Percentiles rank a stretch among this genome's conserved stretches.
Evolutionary conservation across 2,113 vertebrate genomes (phyloP).

Genomic region (Edolisoma coerulescens): DNA sequence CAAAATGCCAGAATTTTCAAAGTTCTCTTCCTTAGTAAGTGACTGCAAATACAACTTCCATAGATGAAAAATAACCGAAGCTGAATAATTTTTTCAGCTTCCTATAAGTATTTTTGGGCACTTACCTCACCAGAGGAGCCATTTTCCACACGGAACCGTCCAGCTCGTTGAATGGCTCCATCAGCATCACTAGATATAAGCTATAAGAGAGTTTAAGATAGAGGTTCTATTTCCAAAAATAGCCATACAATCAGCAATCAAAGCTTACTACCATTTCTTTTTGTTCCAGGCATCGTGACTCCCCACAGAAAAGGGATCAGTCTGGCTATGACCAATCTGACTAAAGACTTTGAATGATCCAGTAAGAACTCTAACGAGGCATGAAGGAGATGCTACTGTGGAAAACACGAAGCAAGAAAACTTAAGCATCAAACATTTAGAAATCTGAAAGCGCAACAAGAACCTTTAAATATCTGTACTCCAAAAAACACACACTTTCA

Average conservation of each 20-base stretch:
- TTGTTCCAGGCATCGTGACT: neutral
- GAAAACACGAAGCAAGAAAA: neutral
- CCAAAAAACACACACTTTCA: neutral
- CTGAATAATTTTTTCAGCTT: neutral
- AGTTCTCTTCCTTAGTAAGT: neutral
- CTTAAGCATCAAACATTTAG: neutral
- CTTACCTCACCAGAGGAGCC: slow-evolving; percentile 92
- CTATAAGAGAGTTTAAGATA: slow-evolving; percentile 61
- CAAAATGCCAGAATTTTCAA: neutral
- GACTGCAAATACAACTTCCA: neutral
- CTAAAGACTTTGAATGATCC: neutral
- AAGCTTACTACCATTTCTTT: neutral
- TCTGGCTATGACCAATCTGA: neutral
- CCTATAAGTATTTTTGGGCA: neutral
- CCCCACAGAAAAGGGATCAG: neutral
- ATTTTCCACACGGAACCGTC: slow-evolving; percentile 97
- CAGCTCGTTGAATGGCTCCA: slow-evolving; percentile 97
- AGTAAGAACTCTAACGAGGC: neutral
- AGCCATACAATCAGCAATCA: neutral
- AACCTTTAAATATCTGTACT: neutral
- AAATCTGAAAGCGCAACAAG: neutral
- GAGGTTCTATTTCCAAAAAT: neutral
- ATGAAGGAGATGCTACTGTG: neutral
- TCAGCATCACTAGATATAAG: slow-evolving; percentile 98
- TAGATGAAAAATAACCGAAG: neutral